Evolutionary conservation across 2,113 vertebrate genomes (phyloP), one percentile per base, ranked within the genome.

Genomic region (Crotalus viridis): DNA sequence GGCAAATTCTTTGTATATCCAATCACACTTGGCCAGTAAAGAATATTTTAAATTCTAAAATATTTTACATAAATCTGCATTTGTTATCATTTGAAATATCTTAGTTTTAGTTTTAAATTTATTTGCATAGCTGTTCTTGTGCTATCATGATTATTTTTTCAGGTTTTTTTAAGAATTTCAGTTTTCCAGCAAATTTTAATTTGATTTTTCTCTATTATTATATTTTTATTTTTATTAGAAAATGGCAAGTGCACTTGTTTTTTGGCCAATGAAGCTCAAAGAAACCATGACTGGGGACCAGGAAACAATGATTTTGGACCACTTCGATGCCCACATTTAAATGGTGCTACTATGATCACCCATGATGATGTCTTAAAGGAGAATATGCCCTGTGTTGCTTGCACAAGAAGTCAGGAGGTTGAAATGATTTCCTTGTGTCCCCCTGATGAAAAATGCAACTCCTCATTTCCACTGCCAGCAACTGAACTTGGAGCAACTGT

Each of bases 401-500:
- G 0, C 0, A 55, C 33, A 0, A 87, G 93, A 0, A 94, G 91
- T 0, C 93, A 96, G 10, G 69, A 93, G 0, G 0, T 94, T 85
- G 94, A 95, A 33, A 88, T 92, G 1, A 91, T 95, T 0, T 0
- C 93, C 0, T 0, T 92, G 48, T 95, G 91, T 54, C 17, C 93
- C 15, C 55, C 0, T n/a, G 92, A 94, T 0, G 92, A 96, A 89
- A 93, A 97, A 89, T 21, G 56, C 92, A 93, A 95, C 89, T 97
- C 97, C 2, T n/a, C 95, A 52, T 93, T 98, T 91, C 98, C 98
- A 0, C 95, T 98, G 94, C 98, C 98, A 0, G 98, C 98, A 95
- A 98, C 97, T 0, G 98, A 98, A 93, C 96, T 98, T 92, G 98
- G 98, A 0, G 96, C 98, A 87, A 97, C 98, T 0, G 97, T 96